These are phyloP conservation scores for Brachyhypopomus gauderio DNA, from an alignment of 2,113 vertebrate species.

Conservation along the genomic window DNA sequence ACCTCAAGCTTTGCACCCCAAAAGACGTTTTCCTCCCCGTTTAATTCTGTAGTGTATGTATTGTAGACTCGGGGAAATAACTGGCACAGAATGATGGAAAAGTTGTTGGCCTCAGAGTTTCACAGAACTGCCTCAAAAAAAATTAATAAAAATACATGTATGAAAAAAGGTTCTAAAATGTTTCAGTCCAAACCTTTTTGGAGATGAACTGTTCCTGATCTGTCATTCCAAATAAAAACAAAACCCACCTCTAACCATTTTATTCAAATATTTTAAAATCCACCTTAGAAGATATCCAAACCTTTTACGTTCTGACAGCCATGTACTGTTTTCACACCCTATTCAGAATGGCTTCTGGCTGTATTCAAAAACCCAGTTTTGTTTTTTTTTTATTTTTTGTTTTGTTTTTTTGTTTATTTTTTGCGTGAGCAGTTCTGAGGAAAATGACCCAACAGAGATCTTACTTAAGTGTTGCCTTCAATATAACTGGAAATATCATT, in stretches of 20 bases:
- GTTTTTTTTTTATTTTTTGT: too few relatives aligned
- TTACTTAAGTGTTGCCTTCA: slow-evolving; percentile 54
- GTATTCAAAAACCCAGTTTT: slow-evolving; percentile 27
- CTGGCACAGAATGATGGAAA: slow-evolving; percentile 51
- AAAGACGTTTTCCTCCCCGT: slow-evolving; percentile 39
- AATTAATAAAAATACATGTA: slow-evolving; percentile 4
- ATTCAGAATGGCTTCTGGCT: slow-evolving; percentile 42
- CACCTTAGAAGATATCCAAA: slow-evolving; percentile 14
- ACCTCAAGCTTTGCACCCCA: slow-evolving; percentile 46
- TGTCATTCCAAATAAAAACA: not conserved
- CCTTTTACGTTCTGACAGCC: not conserved
- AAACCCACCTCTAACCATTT: not conserved
- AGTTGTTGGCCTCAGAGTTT: slow-evolving; percentile 66
- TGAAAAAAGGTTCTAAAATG: slow-evolving; percentile 7
- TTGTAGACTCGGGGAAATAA: slow-evolving; percentile 41
- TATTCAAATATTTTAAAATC: slow-evolving; percentile 26
- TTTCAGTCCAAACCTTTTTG: not conserved
- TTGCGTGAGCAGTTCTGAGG: slow-evolving; percentile 68
- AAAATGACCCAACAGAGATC: slow-evolving; percentile 66
- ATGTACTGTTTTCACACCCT: not conserved
- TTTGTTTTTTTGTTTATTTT: slow-evolving; percentile 39
- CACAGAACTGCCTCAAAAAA: slow-evolving; percentile 65
- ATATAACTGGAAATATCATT: slow-evolving; percentile 11
- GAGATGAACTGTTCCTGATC: not conserved
- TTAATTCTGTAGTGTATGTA: not conserved